phyloP scores from a whole-genome alignment of 2,888 invertebrate genomes.

The Eupsilia transversa region DNA sequence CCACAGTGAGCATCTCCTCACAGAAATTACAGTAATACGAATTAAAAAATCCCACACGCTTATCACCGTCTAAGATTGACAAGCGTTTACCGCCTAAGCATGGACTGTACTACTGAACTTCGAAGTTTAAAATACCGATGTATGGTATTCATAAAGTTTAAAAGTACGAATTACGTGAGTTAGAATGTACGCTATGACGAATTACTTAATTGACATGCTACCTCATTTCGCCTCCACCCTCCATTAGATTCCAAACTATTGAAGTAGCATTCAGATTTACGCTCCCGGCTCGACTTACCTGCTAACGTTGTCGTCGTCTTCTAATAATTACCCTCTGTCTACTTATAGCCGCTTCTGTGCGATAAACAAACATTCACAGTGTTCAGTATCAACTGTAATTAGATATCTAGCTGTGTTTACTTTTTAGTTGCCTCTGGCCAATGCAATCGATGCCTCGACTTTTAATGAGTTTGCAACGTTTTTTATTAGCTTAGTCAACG shows the following conservation, averaged over 20 bases:
- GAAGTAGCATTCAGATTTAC: constrained; percentile 14
- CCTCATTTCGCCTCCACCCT: background rate
- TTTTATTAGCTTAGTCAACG: constrained; percentile 8
- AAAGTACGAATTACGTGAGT: too few species aligned
- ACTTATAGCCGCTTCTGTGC: constrained; percentile 50
- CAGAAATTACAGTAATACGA: background rate
- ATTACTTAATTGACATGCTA: too few species aligned
- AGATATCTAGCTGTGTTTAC: constrained; percentile 46
- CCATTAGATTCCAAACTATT: background rate
- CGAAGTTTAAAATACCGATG: too few species aligned
- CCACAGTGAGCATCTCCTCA: background rate
- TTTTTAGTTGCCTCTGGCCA: constrained; percentile 28
- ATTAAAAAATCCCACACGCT: background rate
- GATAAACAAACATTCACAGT: constrained; percentile 41
- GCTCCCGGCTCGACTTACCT: constrained; percentile 46
- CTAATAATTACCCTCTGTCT: constrained; percentile 56
- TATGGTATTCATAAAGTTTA: too few species aligned
- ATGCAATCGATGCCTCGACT: constrained; percentile 8
- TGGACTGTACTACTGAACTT: too few species aligned
- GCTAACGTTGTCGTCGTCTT: constrained; percentile 52
- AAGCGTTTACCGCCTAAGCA: background rate
- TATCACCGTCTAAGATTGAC: background rate
- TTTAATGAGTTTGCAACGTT: constrained; percentile 12
- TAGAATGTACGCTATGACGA: too few species aligned
- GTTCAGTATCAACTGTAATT: constrained; percentile 56